Conservation (phyloP, 2,113 vertebrate species). For the Osmerus mordax region DNA sequence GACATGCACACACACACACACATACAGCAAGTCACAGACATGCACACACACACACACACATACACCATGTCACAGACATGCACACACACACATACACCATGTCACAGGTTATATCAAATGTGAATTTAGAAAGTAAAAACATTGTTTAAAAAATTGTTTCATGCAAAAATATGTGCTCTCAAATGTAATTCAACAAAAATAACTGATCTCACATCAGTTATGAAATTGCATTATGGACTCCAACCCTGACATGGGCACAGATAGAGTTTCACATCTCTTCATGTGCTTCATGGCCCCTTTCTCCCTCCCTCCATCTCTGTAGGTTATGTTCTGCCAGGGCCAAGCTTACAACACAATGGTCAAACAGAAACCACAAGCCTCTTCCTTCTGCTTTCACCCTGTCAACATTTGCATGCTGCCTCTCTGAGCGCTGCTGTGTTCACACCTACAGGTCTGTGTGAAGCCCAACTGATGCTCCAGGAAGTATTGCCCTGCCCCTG, state of each 20-base stretch:
- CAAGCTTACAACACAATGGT: not conserved
- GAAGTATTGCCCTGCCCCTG: too few species aligned
- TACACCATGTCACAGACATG: not conserved
- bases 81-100: not conserved
- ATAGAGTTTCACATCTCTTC: not conserved
- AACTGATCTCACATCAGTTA: too few species aligned
- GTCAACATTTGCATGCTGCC: not conserved
- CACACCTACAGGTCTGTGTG: not conserved
- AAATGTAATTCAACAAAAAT: too few species aligned
- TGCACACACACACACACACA: not conserved
- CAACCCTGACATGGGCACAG: too few species aligned
- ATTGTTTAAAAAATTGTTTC: too few species aligned
- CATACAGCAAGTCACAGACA: not conserved
- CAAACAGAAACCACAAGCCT: too few species aligned
- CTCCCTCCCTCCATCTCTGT: not conserved
- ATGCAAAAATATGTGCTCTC: too few species aligned
- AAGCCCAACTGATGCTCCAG: too few species aligned
- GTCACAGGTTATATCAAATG: not conserved
- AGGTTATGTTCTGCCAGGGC: not conserved
- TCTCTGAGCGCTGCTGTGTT: not conserved
- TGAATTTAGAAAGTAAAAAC: too few species aligned
- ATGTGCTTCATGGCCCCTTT: not conserved
- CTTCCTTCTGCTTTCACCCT: not conserved
- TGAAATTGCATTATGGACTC: too few species aligned
- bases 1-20: slow-evolving; percentile 4